phyloP scores from a whole-genome alignment of 1,140 invertebrate species.

The Popillia japonica region DNA sequence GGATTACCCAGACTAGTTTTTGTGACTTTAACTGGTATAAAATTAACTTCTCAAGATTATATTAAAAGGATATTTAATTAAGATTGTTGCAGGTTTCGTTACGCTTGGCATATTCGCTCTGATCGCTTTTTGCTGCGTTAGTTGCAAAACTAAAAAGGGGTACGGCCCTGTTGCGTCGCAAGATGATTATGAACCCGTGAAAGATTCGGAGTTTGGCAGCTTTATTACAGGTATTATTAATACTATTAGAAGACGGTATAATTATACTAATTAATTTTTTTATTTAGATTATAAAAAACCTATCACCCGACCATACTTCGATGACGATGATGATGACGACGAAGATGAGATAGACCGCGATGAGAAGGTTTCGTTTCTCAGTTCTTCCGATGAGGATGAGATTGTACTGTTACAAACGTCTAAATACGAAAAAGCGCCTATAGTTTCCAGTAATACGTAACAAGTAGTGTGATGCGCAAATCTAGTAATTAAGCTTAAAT shows the following conservation, averaged over 20 bases:
- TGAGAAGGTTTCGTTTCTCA: conserved; percentile 45
- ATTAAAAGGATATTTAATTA: too few relatives aligned
- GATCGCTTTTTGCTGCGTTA: conserved; percentile 62
- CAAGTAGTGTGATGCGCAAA: neutral
- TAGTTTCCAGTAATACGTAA: conserved; percentile 22
- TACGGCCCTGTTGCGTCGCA: conserved; percentile 54
- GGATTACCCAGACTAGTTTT: conserved; percentile 79
- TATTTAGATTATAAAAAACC: conserved; percentile 49
- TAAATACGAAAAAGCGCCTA: conserved; percentile 40
- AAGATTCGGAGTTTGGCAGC: neutral
- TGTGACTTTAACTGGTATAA: conserved; percentile 73
- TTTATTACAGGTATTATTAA: conserved; percentile 3
- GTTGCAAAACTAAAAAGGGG: conserved; percentile 56
- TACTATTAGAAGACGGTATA: too few relatives aligned
- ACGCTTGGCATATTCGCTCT: conserved; percentile 59
- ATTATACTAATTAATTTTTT: too few relatives aligned
- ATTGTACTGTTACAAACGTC: conserved; percentile 46
- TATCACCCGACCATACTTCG: conserved; percentile 57
- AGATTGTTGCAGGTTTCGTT: conserved; percentile 59
- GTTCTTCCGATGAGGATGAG: conserved; percentile 48
- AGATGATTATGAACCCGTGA: conserved; percentile 2
- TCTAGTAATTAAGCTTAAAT: neutral
- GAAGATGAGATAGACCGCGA: conserved; percentile 51
- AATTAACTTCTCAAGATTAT: neutral
- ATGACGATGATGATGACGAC: conserved; percentile 47